Evolutionary conservation across 2,888 invertebrate genomes (phyloP).

Genomic region (Margaritifera margaritifera): DNA sequence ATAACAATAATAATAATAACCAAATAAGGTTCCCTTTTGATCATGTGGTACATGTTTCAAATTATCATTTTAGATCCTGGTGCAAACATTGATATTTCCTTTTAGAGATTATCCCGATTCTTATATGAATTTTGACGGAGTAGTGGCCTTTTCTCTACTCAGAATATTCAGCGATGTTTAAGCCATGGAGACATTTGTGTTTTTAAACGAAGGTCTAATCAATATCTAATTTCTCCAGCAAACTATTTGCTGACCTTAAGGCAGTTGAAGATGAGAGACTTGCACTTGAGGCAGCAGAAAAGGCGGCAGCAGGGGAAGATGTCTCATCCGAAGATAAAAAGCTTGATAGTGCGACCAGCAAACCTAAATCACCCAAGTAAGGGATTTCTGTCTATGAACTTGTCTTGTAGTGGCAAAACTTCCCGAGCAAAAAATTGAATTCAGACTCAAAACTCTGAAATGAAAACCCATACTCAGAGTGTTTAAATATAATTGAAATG

Average conservation of each 20-base stretch:
- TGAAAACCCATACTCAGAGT: too few relatives aligned
- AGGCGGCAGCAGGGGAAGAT: constrained; percentile 29
- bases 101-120: too few relatives aligned
- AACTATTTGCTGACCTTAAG: constrained; percentile 45
- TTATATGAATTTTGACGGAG: too few relatives aligned
- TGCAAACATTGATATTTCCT: too few relatives aligned
- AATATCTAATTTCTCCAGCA: constrained; percentile 22
- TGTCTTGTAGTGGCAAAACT: background rate
- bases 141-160: too few relatives aligned
- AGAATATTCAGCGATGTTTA: background rate
- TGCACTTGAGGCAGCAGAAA: constrained; percentile 46
- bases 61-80: too few relatives aligned
- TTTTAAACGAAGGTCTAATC: background rate
- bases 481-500: too few relatives aligned
- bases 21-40: too few relatives aligned
- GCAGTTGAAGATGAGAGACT: constrained; percentile 51
- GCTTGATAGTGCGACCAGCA: constrained; percentile 33
- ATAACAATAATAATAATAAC: too few relatives aligned
- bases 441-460: too few relatives aligned
- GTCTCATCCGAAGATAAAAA: constrained; percentile 37
- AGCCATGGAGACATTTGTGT: background rate
- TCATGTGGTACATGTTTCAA: too few relatives aligned
- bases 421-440: too few relatives aligned
- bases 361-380: constrained; percentile 37
- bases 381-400: background rate